phyloP scores from a whole-genome alignment of 2,797 vertebrate species.

The Sebastes taczanowskii region DNA sequence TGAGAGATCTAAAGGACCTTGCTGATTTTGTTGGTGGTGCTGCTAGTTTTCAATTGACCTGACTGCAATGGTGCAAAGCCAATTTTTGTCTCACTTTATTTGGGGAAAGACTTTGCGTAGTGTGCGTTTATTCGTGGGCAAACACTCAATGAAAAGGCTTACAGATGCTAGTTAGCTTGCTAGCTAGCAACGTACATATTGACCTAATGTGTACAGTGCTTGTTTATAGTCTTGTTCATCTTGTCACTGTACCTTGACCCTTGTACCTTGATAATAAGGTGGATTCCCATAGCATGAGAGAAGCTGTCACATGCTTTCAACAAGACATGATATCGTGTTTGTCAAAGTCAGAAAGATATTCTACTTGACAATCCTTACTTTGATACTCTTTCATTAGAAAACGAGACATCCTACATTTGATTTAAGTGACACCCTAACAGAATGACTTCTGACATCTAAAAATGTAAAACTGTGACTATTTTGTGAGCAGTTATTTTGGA shows the following conservation, averaged over 20 bases:
- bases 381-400: conserved; percentile 4
- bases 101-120: too few species aligned
- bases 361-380: not conserved
- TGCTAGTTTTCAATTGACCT: too few species aligned
- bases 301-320: not conserved
- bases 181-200: not conserved
- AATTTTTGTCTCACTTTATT: too few species aligned
- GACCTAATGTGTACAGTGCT: not conserved
- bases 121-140: too few species aligned
- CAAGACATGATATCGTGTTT: not conserved
- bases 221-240: not conserved
- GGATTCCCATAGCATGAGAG: not conserved
- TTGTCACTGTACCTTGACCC: not conserved
- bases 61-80: too few species aligned
- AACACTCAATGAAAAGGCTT: too few species aligned
- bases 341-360: not conserved
- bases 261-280: not conserved
- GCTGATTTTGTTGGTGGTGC: too few species aligned
- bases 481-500: not conserved
- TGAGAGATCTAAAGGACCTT: not conserved
- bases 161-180: not conserved
- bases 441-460: not conserved
- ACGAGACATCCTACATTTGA: not conserved
- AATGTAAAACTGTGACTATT: not conserved
- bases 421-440: not conserved